phyloP scores from a whole-genome alignment of 1,140 invertebrate genomes.

The Drosophila guanche region DNA sequence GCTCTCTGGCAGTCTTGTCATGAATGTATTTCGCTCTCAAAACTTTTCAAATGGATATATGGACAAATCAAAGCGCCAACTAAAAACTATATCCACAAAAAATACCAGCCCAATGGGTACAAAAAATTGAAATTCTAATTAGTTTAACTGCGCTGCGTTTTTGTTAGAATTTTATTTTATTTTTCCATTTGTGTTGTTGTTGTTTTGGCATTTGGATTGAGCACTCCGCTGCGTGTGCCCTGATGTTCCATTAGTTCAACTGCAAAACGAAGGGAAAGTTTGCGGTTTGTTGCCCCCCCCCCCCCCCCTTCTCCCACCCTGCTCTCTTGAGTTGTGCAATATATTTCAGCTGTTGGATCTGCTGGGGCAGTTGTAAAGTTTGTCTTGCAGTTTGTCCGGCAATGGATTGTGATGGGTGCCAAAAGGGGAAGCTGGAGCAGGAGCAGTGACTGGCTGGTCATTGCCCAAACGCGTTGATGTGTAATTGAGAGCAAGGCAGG shows the following conservation, averaged over 20 bases:
- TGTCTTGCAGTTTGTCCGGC: constrained; percentile 43
- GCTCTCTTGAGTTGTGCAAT: not conserved
- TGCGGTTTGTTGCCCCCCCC: constrained; percentile 43
- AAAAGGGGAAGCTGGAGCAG: not conserved
- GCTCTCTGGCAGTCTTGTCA: constrained; percentile 24
- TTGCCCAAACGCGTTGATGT: constrained; percentile 53
- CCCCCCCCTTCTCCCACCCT: not conserved
- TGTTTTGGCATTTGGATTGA: constrained; percentile 43
- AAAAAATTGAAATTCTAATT: constrained; percentile 19
- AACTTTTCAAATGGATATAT: constrained; percentile 52
- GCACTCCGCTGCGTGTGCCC: constrained; percentile 1
- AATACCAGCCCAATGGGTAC: not conserved
- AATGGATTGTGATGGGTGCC: constrained; percentile 35
- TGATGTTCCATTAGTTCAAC: constrained; percentile 57
- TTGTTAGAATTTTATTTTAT: not conserved
- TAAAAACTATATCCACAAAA: constrained; percentile 33
- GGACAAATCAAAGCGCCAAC: constrained; percentile 49
- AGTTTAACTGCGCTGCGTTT: constrained; percentile 17
- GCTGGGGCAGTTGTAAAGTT: constrained; percentile 47
- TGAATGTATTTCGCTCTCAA: constrained; percentile 62
- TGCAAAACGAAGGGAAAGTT: constrained; percentile 41
- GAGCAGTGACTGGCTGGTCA: constrained; percentile 21
- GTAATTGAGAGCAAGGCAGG: constrained; percentile 41
- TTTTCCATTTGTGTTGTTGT: constrained; percentile 5
- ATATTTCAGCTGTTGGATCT: constrained; percentile 37